phyloP scores from a whole-genome alignment of 2,888 invertebrate genomes.

The Diachrysia chrysitis region DNA sequence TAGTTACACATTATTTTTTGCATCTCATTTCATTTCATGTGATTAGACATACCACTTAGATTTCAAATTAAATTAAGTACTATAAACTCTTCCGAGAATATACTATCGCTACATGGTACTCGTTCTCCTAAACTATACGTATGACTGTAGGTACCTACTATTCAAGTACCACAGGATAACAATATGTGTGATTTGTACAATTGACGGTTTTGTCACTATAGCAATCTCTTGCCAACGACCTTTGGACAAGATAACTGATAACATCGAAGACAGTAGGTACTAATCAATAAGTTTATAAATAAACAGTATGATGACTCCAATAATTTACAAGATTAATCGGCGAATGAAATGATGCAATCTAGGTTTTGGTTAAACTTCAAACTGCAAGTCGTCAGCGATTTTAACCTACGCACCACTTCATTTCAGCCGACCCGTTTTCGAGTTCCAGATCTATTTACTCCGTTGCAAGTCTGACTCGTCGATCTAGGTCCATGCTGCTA shows the following conservation, averaged over 20 bases:
- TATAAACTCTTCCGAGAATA: no score
- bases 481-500: no score
- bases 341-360: no score
- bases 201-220: background rate
- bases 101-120: background rate
- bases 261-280: background rate
- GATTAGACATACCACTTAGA: no score
- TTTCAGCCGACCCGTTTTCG: no score
- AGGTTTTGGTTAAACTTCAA: background rate
- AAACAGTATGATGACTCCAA: background rate
- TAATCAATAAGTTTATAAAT: conserved; percentile 1
- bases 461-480: no score
- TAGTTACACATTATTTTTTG: no score
- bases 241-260: conserved; percentile 4
- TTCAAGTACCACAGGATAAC: background rate
- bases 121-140: background rate
- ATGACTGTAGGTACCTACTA: background rate
- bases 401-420: no score
- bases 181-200: conserved; percentile 6
- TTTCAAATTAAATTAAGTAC: fast-evolving
- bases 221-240: background rate
- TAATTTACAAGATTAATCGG: background rate
- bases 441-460: no score
- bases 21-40: no score
- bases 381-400: background rate